Conservation (phyloP, 2,797 vertebrate species). For the Amblyopsis hoosieri region DNA sequence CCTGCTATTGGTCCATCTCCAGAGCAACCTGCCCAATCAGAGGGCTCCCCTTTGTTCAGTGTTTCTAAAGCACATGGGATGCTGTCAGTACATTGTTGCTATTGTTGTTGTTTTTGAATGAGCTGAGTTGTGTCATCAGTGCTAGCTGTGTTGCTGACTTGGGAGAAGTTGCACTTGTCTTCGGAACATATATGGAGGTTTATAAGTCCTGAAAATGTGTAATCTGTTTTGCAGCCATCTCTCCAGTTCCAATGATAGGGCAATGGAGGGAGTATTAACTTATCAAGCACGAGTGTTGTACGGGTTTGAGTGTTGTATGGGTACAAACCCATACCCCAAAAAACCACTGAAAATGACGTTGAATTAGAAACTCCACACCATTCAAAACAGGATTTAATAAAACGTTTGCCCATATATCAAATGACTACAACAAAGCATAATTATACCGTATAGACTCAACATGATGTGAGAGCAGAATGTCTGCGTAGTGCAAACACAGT, state of each 20-base stretch:
- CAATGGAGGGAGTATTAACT: too few species aligned
- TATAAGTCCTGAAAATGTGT: too few species aligned
- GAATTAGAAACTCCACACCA: too few species aligned
- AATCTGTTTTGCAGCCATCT: too few species aligned
- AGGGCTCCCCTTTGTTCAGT: slow-evolving; percentile 26
- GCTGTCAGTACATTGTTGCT: slow-evolving; percentile 11
- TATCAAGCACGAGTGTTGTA: too few species aligned
- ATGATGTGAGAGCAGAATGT: background rate
- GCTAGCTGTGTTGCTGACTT: background rate
- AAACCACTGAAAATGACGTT: too few species aligned
- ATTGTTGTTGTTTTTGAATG: slow-evolving; percentile 7
- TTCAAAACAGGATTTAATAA: too few species aligned
- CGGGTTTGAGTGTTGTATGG: too few species aligned
- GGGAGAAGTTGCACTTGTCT: background rate
- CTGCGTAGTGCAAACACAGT: slow-evolving; percentile 2
- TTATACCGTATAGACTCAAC: background rate
- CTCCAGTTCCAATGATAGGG: too few species aligned
- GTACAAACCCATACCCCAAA: too few species aligned
- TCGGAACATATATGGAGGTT: too few species aligned
- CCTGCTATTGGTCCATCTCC: slow-evolving; percentile 21
- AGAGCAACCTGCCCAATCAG: slow-evolving; percentile 28
- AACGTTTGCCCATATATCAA: too few species aligned
- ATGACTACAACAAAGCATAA: background rate
- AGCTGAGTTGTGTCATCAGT: background rate
- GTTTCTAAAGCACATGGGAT: slow-evolving; percentile 25